phyloP scores from a whole-genome alignment of 2,797 vertebrate species.

The Spizella passerina region DNA sequence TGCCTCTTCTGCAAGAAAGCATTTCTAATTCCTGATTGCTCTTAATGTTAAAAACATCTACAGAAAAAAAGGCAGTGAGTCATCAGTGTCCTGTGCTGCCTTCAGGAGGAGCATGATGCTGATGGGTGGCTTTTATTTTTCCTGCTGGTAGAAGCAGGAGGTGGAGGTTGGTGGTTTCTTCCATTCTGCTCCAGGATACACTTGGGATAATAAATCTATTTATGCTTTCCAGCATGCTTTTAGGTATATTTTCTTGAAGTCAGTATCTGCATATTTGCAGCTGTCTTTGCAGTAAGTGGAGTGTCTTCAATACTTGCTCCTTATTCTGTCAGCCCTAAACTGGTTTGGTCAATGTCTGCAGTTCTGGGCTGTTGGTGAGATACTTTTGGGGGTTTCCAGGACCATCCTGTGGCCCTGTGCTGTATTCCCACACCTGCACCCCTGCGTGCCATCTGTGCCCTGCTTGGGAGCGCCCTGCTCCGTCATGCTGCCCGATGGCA shows the following conservation, averaged over 20 bases:
- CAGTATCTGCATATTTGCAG: background rate
- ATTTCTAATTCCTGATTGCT: background rate
- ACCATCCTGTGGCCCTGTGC: background rate
- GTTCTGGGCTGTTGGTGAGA: background rate
- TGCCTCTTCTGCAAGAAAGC: background rate
- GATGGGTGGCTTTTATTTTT: background rate
- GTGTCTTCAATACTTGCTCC: background rate
- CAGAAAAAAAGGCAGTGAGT: background rate
- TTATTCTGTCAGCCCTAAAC: background rate
- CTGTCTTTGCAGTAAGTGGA: background rate
- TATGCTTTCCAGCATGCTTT: background rate
- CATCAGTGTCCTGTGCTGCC: background rate
- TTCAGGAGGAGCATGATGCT: background rate
- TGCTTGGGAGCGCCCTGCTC: background rate
- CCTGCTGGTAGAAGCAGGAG: background rate
- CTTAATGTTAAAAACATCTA: background rate
- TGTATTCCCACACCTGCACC: rapidly evolving
- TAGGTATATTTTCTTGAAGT: background rate
- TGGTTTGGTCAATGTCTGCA: background rate
- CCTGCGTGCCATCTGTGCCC: no score
- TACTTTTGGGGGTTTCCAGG: background rate
- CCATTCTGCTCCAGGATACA: background rate
- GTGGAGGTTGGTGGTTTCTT: background rate
- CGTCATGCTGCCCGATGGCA: rapidly evolving
- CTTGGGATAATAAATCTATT: background rate